phyloP scores from a whole-genome alignment of 2,888 invertebrate species.

The Amphipoea oculea region DNA sequence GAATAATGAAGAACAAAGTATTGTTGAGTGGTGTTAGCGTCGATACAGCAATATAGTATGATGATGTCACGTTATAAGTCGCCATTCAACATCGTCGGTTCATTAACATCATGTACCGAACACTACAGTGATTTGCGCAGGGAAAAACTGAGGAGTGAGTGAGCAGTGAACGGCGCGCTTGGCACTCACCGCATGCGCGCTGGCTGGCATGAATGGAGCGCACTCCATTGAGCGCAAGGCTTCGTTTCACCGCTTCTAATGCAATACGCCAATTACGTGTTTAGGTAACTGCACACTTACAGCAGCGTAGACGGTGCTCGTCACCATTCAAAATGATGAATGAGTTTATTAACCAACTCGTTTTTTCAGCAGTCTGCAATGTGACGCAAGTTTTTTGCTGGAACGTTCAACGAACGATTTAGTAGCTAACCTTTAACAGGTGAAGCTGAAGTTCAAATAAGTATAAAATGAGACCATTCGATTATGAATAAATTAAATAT shows the following conservation, averaged over 20 bases:
- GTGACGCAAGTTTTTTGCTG: constrained; percentile 35
- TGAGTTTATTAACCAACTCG: constrained; percentile 79
- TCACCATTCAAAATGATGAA: constrained; percentile 80
- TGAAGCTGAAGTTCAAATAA: constrained; percentile 4
- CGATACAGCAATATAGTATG: constrained; percentile 21
- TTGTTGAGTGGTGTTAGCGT: not conserved
- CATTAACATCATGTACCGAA: constrained; percentile 69
- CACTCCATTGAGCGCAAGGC: constrained; percentile 79
- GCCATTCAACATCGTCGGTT: constrained; percentile 65
- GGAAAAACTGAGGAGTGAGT: constrained; percentile 74
- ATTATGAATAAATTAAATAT: not conserved
- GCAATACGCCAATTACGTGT: constrained; percentile 78
- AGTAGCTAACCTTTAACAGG: constrained; percentile 21
- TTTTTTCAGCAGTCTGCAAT: constrained; percentile 70
- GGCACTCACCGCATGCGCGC: constrained; percentile 73
- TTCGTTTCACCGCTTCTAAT: constrained; percentile 75
- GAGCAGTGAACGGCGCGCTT: constrained; percentile 72
- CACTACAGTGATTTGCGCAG: constrained; percentile 67
- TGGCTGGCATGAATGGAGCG: constrained; percentile 82
- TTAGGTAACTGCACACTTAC: constrained; percentile 72
- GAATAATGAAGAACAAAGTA: constrained; percentile 14
- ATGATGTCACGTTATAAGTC: constrained; percentile 55
- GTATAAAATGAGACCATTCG: not conserved
- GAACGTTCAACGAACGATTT: constrained; percentile 25
- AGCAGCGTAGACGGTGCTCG: constrained; percentile 57